A percentile compares a stretch with the other conserved stretches of the same genome.
These are phyloP conservation scores for Scaptomyza montana DNA, from an alignment of 1,140 invertebrate species.

Conservation along the genomic window DNA sequence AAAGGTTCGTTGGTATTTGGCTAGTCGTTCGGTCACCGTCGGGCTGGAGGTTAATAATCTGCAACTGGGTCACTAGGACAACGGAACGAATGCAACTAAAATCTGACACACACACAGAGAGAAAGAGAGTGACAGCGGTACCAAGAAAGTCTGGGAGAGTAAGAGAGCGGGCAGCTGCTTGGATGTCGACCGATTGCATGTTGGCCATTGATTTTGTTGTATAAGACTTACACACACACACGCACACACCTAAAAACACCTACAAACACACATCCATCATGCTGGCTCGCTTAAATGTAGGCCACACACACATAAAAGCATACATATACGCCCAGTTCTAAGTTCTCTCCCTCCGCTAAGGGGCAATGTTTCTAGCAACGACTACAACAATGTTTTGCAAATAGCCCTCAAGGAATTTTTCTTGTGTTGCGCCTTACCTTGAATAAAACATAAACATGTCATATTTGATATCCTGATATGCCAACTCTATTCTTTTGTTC, in stretches of 20 bases:
- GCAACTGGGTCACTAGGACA: conserved; percentile 82
- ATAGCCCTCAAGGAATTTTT: conserved; percentile 45
- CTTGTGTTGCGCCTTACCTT: conserved; percentile 20
- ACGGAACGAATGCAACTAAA: conserved; percentile 50
- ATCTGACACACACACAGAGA: conserved; percentile 24
- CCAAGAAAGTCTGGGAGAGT: too few species aligned
- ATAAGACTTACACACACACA: conserved; percentile 49
- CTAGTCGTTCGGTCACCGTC: conserved; percentile 19
- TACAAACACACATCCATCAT: conserved; percentile 45
- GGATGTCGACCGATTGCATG: conserved; percentile 61
- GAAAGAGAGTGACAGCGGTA: conserved; percentile 1
- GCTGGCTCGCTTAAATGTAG: conserved; percentile 63
- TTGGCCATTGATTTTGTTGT: conserved; percentile 78
- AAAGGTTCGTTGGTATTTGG: conserved; percentile 9
- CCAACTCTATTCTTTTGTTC: not conserved
- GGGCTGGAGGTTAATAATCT: conserved; percentile 79
- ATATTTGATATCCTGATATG: not conserved
- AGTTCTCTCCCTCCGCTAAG: conserved; percentile 4
- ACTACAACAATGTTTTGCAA: conserved; percentile 37
- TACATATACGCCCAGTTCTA: conserved; percentile 21
- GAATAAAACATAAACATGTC: conserved; percentile 1
- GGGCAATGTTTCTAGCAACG: conserved; percentile 3
- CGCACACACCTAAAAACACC: conserved; percentile 15
- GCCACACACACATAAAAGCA: conserved; percentile 36
- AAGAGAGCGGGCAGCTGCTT: conserved; percentile 27